phyloP scores from a whole-genome alignment of 1,140 invertebrate species.

The Hycleus phaleratus region DNA sequence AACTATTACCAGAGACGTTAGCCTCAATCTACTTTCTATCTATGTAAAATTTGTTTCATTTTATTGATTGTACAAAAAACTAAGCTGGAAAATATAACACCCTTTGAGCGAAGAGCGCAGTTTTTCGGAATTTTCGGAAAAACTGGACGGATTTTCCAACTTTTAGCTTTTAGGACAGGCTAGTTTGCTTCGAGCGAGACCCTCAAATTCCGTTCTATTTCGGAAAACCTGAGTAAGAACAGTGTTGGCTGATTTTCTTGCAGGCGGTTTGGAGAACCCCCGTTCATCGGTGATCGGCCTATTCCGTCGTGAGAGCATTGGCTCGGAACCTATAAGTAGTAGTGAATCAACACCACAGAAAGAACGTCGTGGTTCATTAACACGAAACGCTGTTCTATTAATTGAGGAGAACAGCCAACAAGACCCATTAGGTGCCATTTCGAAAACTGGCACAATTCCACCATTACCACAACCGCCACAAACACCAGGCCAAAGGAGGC shows the following conservation, averaged over 20 bases:
- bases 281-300: conserved; percentile 64
- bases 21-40: too few species aligned
- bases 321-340: conserved; percentile 43
- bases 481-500: conserved; percentile 50
- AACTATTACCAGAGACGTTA: too few species aligned
- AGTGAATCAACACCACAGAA: conserved; percentile 42
- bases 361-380: conserved; percentile 39
- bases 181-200: too few species aligned
- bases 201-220: too few species aligned
- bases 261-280: conserved; percentile 62
- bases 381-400: conserved; percentile 43
- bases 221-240: too few species aligned
- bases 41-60: too few species aligned
- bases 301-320: conserved; percentile 57
- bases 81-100: too few species aligned
- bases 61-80: too few species aligned
- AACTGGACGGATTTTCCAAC: not conserved
- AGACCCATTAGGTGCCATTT: conserved; percentile 45
- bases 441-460: conserved; percentile 19
- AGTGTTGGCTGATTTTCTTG: not conserved
- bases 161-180: too few species aligned
- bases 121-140: too few species aligned
- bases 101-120: too few species aligned
- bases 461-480: conserved; percentile 38
- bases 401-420: conserved; percentile 47